Evolutionary conservation across 2,888 invertebrate genomes (phyloP).

Genomic region (Nomada goodeniana): DNA sequence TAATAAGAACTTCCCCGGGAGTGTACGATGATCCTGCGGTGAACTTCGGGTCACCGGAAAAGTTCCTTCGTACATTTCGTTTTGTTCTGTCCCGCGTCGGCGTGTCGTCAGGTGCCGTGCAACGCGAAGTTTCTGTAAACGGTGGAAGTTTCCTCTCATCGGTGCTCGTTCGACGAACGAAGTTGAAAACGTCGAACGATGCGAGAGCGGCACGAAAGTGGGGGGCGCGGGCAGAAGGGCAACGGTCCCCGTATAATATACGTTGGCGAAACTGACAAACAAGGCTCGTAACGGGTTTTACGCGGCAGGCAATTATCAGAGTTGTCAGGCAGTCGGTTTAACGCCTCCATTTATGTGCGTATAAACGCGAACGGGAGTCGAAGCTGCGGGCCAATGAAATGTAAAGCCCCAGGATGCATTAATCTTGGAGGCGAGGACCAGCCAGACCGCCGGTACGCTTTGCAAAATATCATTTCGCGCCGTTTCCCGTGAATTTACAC

Average conservation of each 20-base stretch:
- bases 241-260: slow-evolving; percentile 68
- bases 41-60: slow-evolving; percentile 4
- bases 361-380: slow-evolving; percentile 77
- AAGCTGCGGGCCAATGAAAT: slow-evolving; percentile 71
- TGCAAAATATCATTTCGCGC: slow-evolving; percentile 73
- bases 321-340: slow-evolving; percentile 82
- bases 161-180: slow-evolving; percentile 37
- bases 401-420: slow-evolving; percentile 71
- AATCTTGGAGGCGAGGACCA: slow-evolving; percentile 61
- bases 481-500: slow-evolving; percentile 58
- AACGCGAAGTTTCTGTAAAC: slow-evolving; percentile 32
- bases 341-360: slow-evolving; percentile 79
- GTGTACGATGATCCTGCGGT: slow-evolving; percentile 2
- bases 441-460: slow-evolving; percentile 59
- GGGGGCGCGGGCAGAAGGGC: slow-evolving; percentile 13
- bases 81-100: background rate
- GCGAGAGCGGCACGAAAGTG: slow-evolving; percentile 14
- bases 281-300: slow-evolving; percentile 80
- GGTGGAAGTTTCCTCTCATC: slow-evolving; percentile 36
- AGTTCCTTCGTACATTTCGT: background rate
- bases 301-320: slow-evolving; percentile 81
- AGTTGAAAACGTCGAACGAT: slow-evolving; percentile 32
- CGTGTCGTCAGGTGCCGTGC: slow-evolving; percentile 21
- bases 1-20: background rate
- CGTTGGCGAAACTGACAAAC: slow-evolving; percentile 76